Conservation (phyloP, 1,140 invertebrate genomes). For the Drosophila pectinifera region DNA sequence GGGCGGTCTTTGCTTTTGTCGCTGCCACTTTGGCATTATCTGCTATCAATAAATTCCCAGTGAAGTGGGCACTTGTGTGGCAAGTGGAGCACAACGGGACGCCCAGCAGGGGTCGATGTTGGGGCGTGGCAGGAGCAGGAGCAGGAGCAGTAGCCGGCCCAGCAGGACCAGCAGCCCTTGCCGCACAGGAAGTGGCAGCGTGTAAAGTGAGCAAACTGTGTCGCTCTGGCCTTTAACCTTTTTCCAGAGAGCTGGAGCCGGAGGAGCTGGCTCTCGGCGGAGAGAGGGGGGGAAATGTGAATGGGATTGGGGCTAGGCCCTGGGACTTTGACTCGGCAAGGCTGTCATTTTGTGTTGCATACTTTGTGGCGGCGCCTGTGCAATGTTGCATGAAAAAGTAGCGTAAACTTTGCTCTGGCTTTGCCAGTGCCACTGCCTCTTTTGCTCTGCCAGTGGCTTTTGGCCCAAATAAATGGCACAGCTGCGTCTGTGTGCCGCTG, state of each 20-base stretch:
- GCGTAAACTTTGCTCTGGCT: conserved; percentile 69
- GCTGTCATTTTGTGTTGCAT: conserved; percentile 77
- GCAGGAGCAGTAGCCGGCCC: conserved; percentile 12
- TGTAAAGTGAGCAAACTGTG: conserved; percentile 77
- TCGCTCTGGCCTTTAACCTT: conserved; percentile 81
- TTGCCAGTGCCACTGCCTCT: conserved; percentile 4
- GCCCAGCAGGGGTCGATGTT: conserved; percentile 47
- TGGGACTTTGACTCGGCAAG: conserved; percentile 63
- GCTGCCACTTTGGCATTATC: conserved; percentile 80
- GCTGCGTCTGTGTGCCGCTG: conserved; percentile 46
- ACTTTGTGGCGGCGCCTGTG: conserved; percentile 74
- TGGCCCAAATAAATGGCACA: conserved; percentile 71
- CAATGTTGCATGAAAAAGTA: conserved; percentile 81
- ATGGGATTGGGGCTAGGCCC: conserved; percentile 30
- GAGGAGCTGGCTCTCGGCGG: background rate
- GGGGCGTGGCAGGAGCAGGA: conserved; percentile 17
- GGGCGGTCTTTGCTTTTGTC: conserved; percentile 73
- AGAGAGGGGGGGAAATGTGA: background rate
- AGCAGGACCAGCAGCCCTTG: conserved; percentile 25
- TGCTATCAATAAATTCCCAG: conserved; percentile 83
- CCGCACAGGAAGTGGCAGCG: conserved; percentile 66
- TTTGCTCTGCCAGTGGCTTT: conserved; percentile 9
- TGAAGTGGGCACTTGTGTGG: conserved; percentile 81
- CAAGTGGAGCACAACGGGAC: conserved; percentile 77
- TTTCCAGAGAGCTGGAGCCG: conserved; percentile 19